Percentiles rank a stretch among this genome's conserved stretches.
phyloP scores from a whole-genome alignment of 1,140 invertebrate genomes.

The Drosophila takahashii region DNA sequence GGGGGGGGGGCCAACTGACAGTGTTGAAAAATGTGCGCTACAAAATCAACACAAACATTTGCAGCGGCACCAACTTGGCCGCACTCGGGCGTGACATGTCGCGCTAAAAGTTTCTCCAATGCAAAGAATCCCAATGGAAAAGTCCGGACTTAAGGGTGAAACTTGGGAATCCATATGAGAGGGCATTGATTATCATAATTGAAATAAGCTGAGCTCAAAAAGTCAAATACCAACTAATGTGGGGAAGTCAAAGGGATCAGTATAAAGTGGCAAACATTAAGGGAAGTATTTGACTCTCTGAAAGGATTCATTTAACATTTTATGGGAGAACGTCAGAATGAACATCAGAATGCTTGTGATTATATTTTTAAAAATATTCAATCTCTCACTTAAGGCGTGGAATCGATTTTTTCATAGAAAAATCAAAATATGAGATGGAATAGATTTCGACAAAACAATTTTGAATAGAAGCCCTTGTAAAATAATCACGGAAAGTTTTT shows the following conservation, averaged over 20 bases:
- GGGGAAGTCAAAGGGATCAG: not conserved
- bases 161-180: slow-evolving; percentile 41
- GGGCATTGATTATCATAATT: slow-evolving; percentile 69
- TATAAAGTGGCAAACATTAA: slow-evolving; percentile 13
- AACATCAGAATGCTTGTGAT: no score
- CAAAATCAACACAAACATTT: slow-evolving; percentile 62
- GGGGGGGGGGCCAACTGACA: no score
- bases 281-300: slow-evolving; percentile 6
- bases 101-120: slow-evolving; percentile 51
- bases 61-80: slow-evolving; percentile 33
- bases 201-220: slow-evolving; percentile 32
- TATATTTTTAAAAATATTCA: no score
- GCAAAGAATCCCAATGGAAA: slow-evolving; percentile 37
- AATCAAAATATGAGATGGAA: no score
- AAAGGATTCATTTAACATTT: not conserved
- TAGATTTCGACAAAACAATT: no score
- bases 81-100: slow-evolving; percentile 50
- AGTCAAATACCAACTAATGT: slow-evolving; percentile 41
- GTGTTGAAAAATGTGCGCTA: slow-evolving; percentile 58
- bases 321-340: no score
- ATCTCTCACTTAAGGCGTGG: no score
- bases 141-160: slow-evolving; percentile 27
- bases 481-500: no score
- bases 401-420: no score
- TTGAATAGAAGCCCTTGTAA: no score